Conservation (phyloP, 2,113 vertebrate genomes). For the Chionodraco myersi region DNA sequence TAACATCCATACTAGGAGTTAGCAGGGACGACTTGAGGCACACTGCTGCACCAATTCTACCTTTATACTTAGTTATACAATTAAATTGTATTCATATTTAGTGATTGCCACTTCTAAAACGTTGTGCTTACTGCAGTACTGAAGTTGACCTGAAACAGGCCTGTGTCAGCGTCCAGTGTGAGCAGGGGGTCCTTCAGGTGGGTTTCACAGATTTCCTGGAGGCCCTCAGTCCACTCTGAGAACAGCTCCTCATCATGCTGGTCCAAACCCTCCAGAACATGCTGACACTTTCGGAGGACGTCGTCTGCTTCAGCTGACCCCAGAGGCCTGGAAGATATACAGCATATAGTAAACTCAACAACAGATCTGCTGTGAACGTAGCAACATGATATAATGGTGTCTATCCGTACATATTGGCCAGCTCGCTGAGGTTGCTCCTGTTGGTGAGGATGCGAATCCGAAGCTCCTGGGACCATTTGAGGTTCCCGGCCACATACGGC, state of each 20-base stretch:
- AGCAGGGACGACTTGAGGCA: not conserved
- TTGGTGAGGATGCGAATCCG: slow-evolving; percentile 77
- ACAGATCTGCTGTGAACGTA: slow-evolving; percentile 2
- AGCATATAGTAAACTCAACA: not conserved
- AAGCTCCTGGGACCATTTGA: slow-evolving; percentile 84
- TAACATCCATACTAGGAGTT: not conserved
- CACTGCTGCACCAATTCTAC: not conserved
- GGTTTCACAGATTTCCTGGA: slow-evolving; percentile 74
- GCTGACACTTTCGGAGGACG: slow-evolving; percentile 82
- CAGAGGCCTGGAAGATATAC: slow-evolving; percentile 66
- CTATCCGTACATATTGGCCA: slow-evolving; percentile 75
- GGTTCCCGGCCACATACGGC: slow-evolving; percentile 81
- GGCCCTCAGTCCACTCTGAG: slow-evolving; percentile 75
- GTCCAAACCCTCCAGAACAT: slow-evolving; percentile 78
- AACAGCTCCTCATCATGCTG: slow-evolving; percentile 75
- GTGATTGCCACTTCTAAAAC: not conserved
- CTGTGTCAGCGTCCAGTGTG: slow-evolving; percentile 64
- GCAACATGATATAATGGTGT: not conserved
- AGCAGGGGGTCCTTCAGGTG: slow-evolving; percentile 79
- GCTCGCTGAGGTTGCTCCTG: slow-evolving; percentile 74
- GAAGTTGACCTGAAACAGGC: slow-evolving; percentile 80
- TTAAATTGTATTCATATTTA: not conserved
- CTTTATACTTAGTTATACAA: not conserved
- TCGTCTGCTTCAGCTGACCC: slow-evolving; percentile 75
- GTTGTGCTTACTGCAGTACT: slow-evolving; percentile 78